These are phyloP conservation scores for Vireo altiloquus DNA, from an alignment of 2,113 vertebrate species.

Conservation along the genomic window DNA sequence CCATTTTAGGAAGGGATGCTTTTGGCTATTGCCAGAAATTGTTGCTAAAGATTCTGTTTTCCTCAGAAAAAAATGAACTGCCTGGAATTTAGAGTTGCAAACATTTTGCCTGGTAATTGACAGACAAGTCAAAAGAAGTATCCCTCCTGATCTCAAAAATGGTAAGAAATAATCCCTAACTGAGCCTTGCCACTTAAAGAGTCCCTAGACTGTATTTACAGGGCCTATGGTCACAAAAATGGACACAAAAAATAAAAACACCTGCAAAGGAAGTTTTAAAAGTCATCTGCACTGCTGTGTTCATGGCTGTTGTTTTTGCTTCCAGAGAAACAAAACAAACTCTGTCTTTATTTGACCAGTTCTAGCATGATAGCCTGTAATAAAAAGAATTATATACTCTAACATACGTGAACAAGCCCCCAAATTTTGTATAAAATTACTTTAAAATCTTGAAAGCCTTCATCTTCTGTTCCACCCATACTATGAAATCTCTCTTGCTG, in stretches of 20 bases:
- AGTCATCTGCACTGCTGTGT: not conserved
- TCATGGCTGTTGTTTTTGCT: not conserved
- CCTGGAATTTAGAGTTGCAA: not conserved
- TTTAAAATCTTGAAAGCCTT: not conserved
- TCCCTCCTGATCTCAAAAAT: not conserved
- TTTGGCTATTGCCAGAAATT: not conserved
- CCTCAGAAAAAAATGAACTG: not conserved
- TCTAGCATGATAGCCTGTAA: not conserved
- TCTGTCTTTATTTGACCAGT: not conserved
- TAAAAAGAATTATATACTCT: not conserved
- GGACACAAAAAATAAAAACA: not conserved
- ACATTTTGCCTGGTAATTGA: not conserved
- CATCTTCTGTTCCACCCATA: not conserved
- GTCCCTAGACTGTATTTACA: not conserved
- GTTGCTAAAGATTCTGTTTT: not conserved
- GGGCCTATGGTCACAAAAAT: not conserved
- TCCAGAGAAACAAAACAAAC: not conserved
- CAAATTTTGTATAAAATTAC: not conserved
- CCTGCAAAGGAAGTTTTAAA: not conserved
- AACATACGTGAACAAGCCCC: not conserved
- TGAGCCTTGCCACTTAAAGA: not conserved
- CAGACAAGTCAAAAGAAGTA: not conserved
- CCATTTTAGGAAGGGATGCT: not conserved
- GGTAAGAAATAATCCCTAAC: not conserved
- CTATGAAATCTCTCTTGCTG: not conserved